Percentiles rank a stretch among this genome's conserved stretches.
Conservation (phyloP, 2,797 vertebrate genomes). For the Apodemus agrarius region DNA sequence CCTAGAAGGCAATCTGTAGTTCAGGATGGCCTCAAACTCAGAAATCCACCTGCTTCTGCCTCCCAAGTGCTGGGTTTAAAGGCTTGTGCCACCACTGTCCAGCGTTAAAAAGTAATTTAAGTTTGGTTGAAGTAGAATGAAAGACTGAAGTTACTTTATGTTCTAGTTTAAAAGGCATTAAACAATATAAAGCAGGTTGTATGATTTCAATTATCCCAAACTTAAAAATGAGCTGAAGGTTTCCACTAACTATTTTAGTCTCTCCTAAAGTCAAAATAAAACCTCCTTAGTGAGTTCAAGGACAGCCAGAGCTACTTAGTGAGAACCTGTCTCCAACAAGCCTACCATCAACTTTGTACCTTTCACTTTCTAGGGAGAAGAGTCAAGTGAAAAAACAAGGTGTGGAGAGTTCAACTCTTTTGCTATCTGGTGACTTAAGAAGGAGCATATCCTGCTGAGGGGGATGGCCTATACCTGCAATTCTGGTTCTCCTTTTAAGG, state of each 20-base stretch:
- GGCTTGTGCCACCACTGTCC: no score
- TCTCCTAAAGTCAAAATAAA: constrained; percentile 54
- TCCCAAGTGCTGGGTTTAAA: no score
- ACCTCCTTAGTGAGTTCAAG: neutral
- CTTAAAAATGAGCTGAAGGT: constrained; percentile 36
- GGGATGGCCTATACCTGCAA: neutral
- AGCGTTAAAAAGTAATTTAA: no score
- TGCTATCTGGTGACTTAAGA: constrained; percentile 26
- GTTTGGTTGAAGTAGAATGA: neutral
- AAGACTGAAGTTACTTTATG: neutral
- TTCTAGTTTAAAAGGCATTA: constrained; percentile 37
- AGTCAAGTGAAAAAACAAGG: neutral
- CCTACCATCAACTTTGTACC: neutral
- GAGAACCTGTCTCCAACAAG: neutral
- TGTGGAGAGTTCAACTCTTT: constrained; percentile 36
- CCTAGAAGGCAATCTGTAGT: no score
- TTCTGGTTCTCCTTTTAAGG: neutral
- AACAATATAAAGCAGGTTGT: constrained; percentile 43
- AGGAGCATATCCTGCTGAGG: neutral
- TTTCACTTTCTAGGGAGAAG: constrained; percentile 42
- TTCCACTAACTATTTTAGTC: constrained; percentile 12
- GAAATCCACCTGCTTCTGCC: no score
- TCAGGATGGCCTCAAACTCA: no score
- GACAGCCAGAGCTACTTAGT: neutral
- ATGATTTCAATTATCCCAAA: constrained; percentile 40